Percentiles rank a stretch among this genome's conserved stretches.
phyloP scores from a whole-genome alignment of 2,888 invertebrate genomes.

The Eupeodes latifasciatus region DNA sequence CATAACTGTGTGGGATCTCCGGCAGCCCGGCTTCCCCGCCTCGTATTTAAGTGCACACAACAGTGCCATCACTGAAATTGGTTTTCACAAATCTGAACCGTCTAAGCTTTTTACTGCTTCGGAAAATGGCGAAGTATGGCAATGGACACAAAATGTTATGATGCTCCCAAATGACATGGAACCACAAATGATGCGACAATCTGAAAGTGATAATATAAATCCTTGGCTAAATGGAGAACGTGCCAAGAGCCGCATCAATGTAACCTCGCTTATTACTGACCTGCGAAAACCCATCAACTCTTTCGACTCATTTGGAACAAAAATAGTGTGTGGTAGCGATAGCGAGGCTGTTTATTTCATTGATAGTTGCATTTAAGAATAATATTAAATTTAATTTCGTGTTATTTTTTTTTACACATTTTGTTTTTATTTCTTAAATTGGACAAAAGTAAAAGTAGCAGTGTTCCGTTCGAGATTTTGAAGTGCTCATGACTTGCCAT shows the following conservation, averaged over 20 bases:
- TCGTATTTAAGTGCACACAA: constrained; percentile 92
- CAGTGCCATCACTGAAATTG: constrained; percentile 92
- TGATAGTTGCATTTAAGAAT: constrained; percentile 85
- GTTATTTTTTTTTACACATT: not conserved
- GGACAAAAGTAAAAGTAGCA: not conserved
- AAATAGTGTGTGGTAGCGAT: constrained; percentile 93
- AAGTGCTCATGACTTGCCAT: too few relatives aligned
- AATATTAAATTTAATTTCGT: not conserved
- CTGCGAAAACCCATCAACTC: constrained; percentile 92
- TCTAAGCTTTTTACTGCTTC: constrained; percentile 94
- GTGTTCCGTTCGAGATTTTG: too few relatives aligned
- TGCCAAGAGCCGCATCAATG: constrained; percentile 86
- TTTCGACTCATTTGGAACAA: constrained; percentile 90
- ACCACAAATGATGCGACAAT: constrained; percentile 41
- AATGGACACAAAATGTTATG: constrained; percentile 90
- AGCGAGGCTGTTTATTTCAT: constrained; percentile 95
- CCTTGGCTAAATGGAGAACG: constrained; percentile 89
- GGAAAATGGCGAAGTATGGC: constrained; percentile 93
- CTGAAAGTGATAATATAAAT: constrained; percentile 81
- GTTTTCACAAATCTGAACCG: constrained; percentile 94
- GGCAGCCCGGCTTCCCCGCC: constrained; percentile 92
- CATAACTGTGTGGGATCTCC: constrained; percentile 94
- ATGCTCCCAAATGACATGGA: constrained; percentile 76
- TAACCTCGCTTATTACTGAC: constrained; percentile 89
- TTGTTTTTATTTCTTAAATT: not conserved